Evolutionary conservation across 2,888 invertebrate genomes (phyloP), one percentile per base, ranked within the genome.

Genomic region (Drosophila picticornis): DNA sequence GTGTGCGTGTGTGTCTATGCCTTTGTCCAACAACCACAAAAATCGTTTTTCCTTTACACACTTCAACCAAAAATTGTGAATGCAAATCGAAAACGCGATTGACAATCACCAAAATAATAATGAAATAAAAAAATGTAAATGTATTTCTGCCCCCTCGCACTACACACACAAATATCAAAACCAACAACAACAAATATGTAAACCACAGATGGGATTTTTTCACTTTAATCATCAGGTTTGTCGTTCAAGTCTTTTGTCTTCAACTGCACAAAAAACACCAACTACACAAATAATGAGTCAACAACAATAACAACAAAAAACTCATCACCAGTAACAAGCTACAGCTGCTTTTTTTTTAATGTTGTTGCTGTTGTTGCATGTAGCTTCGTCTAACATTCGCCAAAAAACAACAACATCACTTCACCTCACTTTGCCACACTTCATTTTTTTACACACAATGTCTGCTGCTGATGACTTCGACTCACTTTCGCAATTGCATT

Each of bases 191-290:
- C 62, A 60, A 56, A 77, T 48, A 64, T 66, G 65, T 53, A 69
- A 82, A 84, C 83, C 88, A 81, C 92, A 93, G 92, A 83, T 92
- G 88, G 92, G 92, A 92, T 91, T 92, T 88, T 92, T 92, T 92
- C 91, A 86, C 90, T 92, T 91, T 89, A 92, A 90, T 91, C 92
- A 91, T 89, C 92, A 92, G 92, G 92, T 92, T 92, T 92, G 92
- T 92, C 91, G 89, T 80, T 92, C 88, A 92, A 92, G 89, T 93
- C 92, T 93, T 92, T 92, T 90, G 91, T 91, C 77, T 85, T 77
- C 75, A 79, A 76, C 52, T 76, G 79, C 81, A 79, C 79, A 55
- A 55, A n/a, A 46, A 60, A 51, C 57, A 53, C 52, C 52, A 58
- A 69, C 48, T 46, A 57, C 58, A 75, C 48, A 75, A 79, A 66